Conservation (phyloP, 1,140 invertebrate genomes). For the Amphibalanus amphitrite region DNA sequence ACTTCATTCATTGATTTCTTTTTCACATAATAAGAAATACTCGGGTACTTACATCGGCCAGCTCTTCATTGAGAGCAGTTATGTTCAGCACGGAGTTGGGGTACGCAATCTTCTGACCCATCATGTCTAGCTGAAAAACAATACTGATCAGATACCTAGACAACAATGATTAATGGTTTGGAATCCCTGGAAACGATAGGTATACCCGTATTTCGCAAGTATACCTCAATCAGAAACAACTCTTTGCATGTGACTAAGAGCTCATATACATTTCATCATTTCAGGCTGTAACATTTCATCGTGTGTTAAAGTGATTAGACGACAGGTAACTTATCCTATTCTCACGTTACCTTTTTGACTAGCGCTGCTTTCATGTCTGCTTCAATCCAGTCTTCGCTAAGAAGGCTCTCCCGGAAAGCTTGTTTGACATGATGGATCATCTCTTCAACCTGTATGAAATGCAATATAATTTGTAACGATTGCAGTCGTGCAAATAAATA, state of each 20-base stretch:
- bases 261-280: too few relatives aligned
- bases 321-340: background rate
- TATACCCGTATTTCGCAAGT: too few relatives aligned
- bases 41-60: constrained; percentile 28
- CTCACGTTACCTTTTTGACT: constrained; percentile 32
- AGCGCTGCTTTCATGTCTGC: constrained; percentile 36
- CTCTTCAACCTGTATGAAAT: constrained; percentile 31
- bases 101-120: constrained; percentile 33
- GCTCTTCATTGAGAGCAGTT: constrained; percentile 31
- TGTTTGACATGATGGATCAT: constrained; percentile 41
- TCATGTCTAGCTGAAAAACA: constrained; percentile 28
- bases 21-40: too few relatives aligned
- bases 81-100: constrained; percentile 37
- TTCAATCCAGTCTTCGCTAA: constrained; percentile 43
- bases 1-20: too few relatives aligned
- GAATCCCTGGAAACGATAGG: too few relatives aligned
- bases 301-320: too few relatives aligned
- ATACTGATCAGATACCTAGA: constrained; percentile 7
- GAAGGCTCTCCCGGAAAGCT: constrained; percentile 37
- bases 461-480: too few relatives aligned
- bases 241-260: too few relatives aligned
- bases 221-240: too few relatives aligned
- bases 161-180: too few relatives aligned
- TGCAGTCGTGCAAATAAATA: too few relatives aligned
- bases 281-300: too few relatives aligned